Percentiles rank a stretch among this genome's conserved stretches.
Conservation (phyloP, 2,888 invertebrate species). For the Perdita meconis region DNA sequence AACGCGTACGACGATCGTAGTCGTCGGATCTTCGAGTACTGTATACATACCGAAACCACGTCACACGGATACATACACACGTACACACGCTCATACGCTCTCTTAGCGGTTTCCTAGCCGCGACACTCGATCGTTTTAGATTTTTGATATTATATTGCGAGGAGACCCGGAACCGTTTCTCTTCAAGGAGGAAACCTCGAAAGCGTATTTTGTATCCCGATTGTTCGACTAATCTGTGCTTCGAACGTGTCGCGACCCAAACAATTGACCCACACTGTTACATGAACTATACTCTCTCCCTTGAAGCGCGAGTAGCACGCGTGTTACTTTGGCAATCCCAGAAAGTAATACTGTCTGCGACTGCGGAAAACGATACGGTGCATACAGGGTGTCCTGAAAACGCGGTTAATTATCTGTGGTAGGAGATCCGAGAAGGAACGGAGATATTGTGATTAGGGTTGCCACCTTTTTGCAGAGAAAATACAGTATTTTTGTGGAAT, state of each 20-base stretch:
- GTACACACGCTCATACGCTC: constrained; percentile 20
- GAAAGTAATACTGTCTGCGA: background rate
- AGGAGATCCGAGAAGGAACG: background rate
- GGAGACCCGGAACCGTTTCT: constrained; percentile 17
- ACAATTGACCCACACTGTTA: background rate
- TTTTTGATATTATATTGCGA: constrained; percentile 52
- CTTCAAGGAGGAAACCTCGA: constrained; percentile 55
- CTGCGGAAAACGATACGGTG: background rate
- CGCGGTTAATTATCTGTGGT: background rate
- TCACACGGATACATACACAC: no score
- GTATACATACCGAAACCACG: constrained; percentile 44
- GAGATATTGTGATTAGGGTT: no score
- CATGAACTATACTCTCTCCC: background rate
- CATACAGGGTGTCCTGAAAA: background rate
- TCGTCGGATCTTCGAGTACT: constrained; percentile 58
- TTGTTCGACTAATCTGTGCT: constrained; percentile 30
- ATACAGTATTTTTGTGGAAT: no score
- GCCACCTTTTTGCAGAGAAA: no score
- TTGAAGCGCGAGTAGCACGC: background rate
- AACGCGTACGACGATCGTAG: constrained; percentile 5
- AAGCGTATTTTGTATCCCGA: constrained; percentile 48
- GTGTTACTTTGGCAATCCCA: constrained; percentile 12
- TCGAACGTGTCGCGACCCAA: constrained; percentile 8
- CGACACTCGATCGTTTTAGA: constrained; percentile 43
- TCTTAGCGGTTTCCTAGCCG: constrained; percentile 29